phyloP scores from a whole-genome alignment of 2,888 invertebrate genomes.

The Torymus texanus region DNA sequence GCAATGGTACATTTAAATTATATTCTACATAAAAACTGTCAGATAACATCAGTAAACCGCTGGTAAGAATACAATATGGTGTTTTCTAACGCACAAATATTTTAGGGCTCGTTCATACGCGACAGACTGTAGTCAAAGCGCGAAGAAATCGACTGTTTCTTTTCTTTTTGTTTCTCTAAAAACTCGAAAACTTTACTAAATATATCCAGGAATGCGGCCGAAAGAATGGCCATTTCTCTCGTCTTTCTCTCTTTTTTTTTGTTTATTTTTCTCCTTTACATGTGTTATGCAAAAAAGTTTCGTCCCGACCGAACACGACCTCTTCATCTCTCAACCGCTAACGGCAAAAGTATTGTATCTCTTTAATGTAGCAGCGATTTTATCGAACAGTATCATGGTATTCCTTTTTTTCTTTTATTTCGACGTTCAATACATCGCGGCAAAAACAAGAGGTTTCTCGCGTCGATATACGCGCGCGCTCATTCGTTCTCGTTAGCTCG shows the following conservation, averaged over 20 bases:
- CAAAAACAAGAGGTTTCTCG: neutral
- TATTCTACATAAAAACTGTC: conserved; percentile 48
- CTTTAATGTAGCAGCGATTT: conserved; percentile 38
- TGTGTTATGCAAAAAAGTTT: conserved; percentile 12
- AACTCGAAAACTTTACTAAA: conserved; percentile 52
- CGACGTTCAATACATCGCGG: conserved; percentile 12
- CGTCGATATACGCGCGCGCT: neutral
- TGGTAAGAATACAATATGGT: conserved; percentile 46
- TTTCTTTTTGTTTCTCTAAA: conserved; percentile 44
- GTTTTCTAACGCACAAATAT: conserved; percentile 53
- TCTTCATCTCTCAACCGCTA: conserved; percentile 20
- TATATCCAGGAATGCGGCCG: conserved; percentile 54
- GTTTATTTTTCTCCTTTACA: conserved; percentile 5
- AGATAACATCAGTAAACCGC: conserved; percentile 65
- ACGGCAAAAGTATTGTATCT: conserved; percentile 29
- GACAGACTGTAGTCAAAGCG: conserved; percentile 52
- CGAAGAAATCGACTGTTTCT: conserved; percentile 52
- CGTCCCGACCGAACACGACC: neutral
- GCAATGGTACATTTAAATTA: neutral
- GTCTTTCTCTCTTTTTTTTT: conserved; percentile 44
- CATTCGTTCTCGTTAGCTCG: conserved; percentile 22
- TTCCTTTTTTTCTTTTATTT: conserved; percentile 13
- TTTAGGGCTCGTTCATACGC: conserved; percentile 49
- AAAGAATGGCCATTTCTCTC: conserved; percentile 50
- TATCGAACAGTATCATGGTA: conserved; percentile 54